Base-by-base conservation (phyloP, 37 sponge, comb jelly and placozoan species). In the Ianthella basta region DNA sequence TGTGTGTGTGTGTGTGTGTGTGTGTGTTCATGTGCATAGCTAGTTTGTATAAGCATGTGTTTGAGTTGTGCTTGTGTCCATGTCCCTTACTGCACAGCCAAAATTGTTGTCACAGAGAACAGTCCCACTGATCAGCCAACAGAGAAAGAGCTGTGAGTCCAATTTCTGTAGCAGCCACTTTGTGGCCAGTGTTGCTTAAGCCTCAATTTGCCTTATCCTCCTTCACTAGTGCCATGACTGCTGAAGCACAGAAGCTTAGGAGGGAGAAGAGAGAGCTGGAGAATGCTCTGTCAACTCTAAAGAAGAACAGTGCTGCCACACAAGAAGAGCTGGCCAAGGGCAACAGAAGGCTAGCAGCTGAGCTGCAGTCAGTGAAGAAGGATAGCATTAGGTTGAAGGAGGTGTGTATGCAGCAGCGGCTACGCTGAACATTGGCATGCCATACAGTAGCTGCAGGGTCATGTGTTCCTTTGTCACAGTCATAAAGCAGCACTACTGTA, bases 361-460 rank as follows among this genome's bases (percentile, higher is more conserved):
- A 92, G 82, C 66, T 88, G 1, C 86, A 90, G 59, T 83, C 79
- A 57, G 90, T 91, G 80, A 89, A 90, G 65, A 90, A 90, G 65
- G 93, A 88, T 53, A 74, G 89, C 29, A 85, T 88, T 35, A 90
- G 86, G 75, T 75, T 92, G 29, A 95, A 88, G 79, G 96, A 95
- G 91, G 96, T 95, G 0, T 78, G 79, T 44, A 37, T 78, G 55
- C 38, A 37, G 6, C 27, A 39, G 35, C 27, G 70, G 12, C 12
- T 30, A 35, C 27, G 66, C 27, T 24, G 23, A 30, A 29, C 29
- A 29, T 12, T 56, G 59, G 50, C 50, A 70, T 27, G 24, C 72
- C 3, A 29, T 27, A 70, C 32, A 19, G 19, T 29, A 37, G 1
- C 67, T 19, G 30, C 10, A 15, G 30, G 67, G 30, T 27, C 67